Conservation (phyloP, 2,797 vertebrate species). For the Syncerus caffer region DNA sequence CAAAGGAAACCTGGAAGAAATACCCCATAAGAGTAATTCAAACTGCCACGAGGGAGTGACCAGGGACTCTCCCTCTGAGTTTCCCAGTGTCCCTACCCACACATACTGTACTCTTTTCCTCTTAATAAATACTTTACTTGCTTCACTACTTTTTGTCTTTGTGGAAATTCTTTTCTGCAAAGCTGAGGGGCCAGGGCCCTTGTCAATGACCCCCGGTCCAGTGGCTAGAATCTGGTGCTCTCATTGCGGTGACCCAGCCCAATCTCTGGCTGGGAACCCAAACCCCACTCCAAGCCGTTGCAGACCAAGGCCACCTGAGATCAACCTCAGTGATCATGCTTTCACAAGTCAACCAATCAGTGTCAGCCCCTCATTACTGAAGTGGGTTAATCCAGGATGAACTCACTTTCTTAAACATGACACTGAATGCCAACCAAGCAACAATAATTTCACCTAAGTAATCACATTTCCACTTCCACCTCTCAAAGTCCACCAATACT, state of each 20-base stretch:
- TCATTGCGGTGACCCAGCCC: neutral
- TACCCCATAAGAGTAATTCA: neutral
- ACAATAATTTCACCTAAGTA: neutral
- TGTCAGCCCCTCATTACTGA: neutral
- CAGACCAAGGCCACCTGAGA: neutral
- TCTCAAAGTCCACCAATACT: neutral
- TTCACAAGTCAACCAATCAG: neutral
- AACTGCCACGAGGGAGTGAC: accelerated
- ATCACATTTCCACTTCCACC: neutral
- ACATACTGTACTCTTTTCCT: neutral
- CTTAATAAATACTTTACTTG: neutral
- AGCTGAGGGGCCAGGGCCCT: neutral
- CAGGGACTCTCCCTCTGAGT: neutral
- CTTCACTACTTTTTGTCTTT: neutral
- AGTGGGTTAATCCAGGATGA: neutral
- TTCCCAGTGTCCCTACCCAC: neutral
- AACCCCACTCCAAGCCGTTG: neutral
- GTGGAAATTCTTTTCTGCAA: neutral
- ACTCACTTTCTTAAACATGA: neutral
- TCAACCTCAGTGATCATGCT: neutral
- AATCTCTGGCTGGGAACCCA: neutral
- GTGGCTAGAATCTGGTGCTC: neutral
- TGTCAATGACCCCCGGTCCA: neutral
- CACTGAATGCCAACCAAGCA: neutral
- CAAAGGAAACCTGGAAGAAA: neutral